A percentile compares a stretch with the other conserved stretches of the same genome.
These are phyloP conservation scores for Fragum fragum DNA, from an alignment of 2,888 invertebrate genomes.

Conservation along the genomic window DNA sequence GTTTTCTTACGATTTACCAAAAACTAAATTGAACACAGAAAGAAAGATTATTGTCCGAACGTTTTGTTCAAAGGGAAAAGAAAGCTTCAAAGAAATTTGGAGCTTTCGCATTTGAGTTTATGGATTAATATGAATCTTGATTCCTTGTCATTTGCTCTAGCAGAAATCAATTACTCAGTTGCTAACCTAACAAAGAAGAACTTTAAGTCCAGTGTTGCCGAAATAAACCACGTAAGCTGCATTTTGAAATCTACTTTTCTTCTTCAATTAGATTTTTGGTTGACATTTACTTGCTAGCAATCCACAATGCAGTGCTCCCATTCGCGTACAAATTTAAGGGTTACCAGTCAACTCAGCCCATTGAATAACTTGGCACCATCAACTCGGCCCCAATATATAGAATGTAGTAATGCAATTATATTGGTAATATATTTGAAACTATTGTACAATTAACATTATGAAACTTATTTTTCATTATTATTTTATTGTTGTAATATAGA, in stretches of 20 bases:
- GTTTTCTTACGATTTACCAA: constrained; percentile 5
- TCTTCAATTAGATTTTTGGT: too few relatives aligned
- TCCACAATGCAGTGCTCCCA: too few relatives aligned
- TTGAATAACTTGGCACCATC: too few relatives aligned
- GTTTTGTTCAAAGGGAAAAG: constrained; percentile 71
- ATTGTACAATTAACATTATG: too few relatives aligned
- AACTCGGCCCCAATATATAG: too few relatives aligned
- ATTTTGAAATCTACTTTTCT: background rate
- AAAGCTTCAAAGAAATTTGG: constrained; percentile 89
- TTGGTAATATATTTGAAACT: too few relatives aligned
- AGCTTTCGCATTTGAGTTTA: constrained; percentile 95
- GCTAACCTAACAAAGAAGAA: constrained; percentile 98
- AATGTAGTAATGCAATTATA: too few relatives aligned
- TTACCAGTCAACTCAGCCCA: too few relatives aligned
- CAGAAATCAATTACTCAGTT: constrained; percentile 99
- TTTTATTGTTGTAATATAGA: too few relatives aligned
- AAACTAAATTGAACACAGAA: constrained; percentile 51
- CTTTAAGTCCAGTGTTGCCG: constrained; percentile 95
- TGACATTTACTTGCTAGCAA: too few relatives aligned
- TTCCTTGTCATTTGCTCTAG: constrained; percentile 99
- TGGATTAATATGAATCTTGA: constrained; percentile 91
- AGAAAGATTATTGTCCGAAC: background rate
- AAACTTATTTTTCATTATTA: too few relatives aligned
- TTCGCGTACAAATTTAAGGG: too few relatives aligned
- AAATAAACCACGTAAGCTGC: constrained; percentile 94